A percentile compares a stretch with the other conserved stretches of the same genome.
Conservation (phyloP, 2,888 invertebrate genomes). For the Melanostoma mellinum region DNA sequence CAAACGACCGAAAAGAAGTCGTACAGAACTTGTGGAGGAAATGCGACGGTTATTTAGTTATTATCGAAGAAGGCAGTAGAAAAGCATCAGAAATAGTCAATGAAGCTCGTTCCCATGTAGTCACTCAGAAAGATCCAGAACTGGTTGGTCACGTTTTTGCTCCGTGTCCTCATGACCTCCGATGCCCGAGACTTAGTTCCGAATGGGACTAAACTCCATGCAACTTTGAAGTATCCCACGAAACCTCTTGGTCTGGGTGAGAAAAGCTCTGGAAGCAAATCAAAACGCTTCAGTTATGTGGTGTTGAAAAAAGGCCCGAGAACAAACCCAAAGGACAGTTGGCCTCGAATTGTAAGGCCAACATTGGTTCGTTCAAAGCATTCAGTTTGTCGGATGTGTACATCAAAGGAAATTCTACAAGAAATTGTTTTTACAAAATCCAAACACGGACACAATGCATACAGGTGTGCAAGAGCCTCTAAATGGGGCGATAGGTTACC, state of each 20-base stretch:
- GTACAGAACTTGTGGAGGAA: constrained; percentile 93
- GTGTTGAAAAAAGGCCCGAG: constrained; percentile 89
- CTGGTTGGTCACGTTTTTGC: constrained; percentile 86
- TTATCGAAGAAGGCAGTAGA: no score
- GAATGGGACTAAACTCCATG: constrained; percentile 87
- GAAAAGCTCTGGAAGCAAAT: constrained; percentile 78
- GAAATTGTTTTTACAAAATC: constrained; percentile 89
- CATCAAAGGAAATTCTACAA: constrained; percentile 87
- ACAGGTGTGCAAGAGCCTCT: constrained; percentile 88
- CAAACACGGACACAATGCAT: constrained; percentile 87
- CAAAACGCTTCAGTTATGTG: constrained; percentile 89
- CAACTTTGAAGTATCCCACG: constrained; percentile 88
- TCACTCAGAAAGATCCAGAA: constrained; percentile 83
- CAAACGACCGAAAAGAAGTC: constrained; percentile 86
- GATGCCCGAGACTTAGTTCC: constrained; percentile 85
- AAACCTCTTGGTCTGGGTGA: constrained; percentile 83
- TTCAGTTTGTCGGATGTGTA: constrained; percentile 90
- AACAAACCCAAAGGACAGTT: constrained; percentile 83
- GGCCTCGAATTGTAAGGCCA: constrained; percentile 92
- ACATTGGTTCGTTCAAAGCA: constrained; percentile 87
- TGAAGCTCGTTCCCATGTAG: no score
- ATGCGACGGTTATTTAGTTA: constrained; percentile 90
- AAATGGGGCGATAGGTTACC: constrained; percentile 93
- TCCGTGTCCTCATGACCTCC: constrained; percentile 92
- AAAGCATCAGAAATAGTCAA: no score